Percentiles rank a stretch among this genome's conserved stretches.
phyloP scores from a whole-genome alignment of 2,888 invertebrate species.

The Allygus modestus region DNA sequence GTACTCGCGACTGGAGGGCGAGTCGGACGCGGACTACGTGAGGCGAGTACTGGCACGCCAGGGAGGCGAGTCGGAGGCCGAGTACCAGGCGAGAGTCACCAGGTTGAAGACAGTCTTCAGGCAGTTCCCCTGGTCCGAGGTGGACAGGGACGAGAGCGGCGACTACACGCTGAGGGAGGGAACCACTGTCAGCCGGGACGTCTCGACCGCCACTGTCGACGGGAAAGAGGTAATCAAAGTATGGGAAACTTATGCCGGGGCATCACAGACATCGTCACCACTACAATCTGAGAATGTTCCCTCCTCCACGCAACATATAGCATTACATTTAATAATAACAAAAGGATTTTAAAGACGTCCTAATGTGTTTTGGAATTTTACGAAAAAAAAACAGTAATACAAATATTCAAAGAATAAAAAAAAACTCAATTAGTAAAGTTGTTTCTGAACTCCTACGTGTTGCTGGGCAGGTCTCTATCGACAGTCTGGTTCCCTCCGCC shows the following conservation, averaged over 20 bases:
- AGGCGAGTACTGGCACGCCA: neutral
- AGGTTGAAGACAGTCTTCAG: neutral
- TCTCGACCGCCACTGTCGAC: slow-evolving; percentile 1
- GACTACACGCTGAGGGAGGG: neutral
- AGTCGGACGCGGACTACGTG: slow-evolving; percentile 1
- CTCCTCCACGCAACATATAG: no score
- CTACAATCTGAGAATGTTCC: no score
- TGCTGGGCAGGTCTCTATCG: no score
- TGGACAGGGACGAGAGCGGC: neutral
- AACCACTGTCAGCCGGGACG: neutral
- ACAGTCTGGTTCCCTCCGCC: no score
- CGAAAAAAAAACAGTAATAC: no score
- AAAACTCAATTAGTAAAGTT: no score
- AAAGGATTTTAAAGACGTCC: no score
- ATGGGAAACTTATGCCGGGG: neutral
- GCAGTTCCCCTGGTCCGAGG: neutral
- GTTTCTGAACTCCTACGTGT: no score
- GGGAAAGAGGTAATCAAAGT: neutral
- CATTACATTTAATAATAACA: no score
- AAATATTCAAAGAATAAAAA: no score
- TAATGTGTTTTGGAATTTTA: no score
- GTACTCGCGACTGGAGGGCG: neutral
- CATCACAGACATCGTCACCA: no score
- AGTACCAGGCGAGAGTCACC: neutral
- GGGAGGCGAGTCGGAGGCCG: neutral